Evolutionary conservation across 2,797 vertebrate genomes (phyloP).

Genomic region (Phrynocephalus forsythii): DNA sequence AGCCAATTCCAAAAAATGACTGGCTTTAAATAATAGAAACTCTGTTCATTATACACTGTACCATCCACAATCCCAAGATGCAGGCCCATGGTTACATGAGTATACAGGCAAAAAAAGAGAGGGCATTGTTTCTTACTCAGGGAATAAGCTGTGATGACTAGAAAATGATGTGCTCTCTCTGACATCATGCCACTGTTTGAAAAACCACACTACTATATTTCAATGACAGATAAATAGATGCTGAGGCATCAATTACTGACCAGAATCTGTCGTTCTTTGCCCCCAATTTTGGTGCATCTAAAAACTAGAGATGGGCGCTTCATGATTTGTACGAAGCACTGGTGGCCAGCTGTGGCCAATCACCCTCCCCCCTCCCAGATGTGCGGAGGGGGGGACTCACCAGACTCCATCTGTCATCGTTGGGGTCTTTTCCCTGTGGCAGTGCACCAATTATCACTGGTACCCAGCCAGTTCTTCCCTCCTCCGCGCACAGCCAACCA

Average conservation of each 20-base stretch:
- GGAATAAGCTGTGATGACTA: neutral
- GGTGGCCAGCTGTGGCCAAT: no score
- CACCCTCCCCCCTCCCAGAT: no score
- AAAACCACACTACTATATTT: neutral
- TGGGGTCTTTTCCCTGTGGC: no score
- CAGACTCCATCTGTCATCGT: no score
- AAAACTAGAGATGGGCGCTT: neutral
- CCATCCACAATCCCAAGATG: neutral
- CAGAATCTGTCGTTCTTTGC: neutral
- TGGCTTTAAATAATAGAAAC: neutral
- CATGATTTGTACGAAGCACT: no score
- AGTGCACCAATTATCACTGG: no score
- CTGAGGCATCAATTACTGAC: no score
- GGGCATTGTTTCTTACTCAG: neutral
- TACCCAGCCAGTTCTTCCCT: no score
- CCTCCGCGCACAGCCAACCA: no score
- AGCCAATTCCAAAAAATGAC: neutral
- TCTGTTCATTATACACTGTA: neutral
- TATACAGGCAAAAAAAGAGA: neutral
- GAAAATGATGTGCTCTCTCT: neutral
- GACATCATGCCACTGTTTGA: neutral
- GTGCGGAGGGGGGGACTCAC: no score
- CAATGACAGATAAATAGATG: slow-evolving; percentile 4
- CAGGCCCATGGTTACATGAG: neutral
- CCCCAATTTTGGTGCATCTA: neutral